Percentiles rank a stretch among this genome's conserved stretches.
phyloP scores from a whole-genome alignment of 2,113 vertebrate species.

The Corapipo altera region DNA sequence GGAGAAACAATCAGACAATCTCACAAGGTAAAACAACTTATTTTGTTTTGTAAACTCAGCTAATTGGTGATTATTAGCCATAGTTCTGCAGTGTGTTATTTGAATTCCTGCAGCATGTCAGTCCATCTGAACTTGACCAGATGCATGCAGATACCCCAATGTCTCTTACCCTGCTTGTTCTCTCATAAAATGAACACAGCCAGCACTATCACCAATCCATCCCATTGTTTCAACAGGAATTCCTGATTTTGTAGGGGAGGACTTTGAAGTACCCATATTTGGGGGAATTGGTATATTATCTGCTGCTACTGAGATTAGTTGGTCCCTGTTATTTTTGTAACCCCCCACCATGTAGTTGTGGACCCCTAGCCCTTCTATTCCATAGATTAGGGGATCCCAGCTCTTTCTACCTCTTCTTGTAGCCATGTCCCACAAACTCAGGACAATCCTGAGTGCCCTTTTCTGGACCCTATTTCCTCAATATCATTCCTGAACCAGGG shows the following conservation, averaged over 20 bases:
- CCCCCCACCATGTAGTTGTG: background rate
- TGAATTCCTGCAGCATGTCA: background rate
- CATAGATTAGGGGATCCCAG: background rate
- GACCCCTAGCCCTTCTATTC: background rate
- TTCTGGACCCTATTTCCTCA: background rate
- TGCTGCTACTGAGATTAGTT: background rate
- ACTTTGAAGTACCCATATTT: background rate
- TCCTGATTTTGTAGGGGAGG: background rate
- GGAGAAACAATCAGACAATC: background rate
- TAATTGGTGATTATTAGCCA: background rate
- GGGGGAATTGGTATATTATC: background rate
- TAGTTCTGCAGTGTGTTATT: background rate
- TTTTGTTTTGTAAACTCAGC: background rate
- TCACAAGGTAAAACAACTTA: slow-evolving; percentile 27
- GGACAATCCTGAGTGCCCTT: background rate
- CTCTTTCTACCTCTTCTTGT: background rate
- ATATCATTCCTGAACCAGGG: background rate
- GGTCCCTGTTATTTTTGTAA: background rate
- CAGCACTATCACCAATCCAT: background rate
- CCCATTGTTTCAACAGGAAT: background rate
- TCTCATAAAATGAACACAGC: background rate
- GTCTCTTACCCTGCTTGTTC: background rate
- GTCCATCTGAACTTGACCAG: background rate
- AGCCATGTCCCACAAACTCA: background rate
- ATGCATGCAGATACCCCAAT: background rate